These are phyloP conservation scores for Scolopax bukidnonensis DNA, from an alignment of 2,797 vertebrate genomes.

Conservation along the genomic window DNA sequence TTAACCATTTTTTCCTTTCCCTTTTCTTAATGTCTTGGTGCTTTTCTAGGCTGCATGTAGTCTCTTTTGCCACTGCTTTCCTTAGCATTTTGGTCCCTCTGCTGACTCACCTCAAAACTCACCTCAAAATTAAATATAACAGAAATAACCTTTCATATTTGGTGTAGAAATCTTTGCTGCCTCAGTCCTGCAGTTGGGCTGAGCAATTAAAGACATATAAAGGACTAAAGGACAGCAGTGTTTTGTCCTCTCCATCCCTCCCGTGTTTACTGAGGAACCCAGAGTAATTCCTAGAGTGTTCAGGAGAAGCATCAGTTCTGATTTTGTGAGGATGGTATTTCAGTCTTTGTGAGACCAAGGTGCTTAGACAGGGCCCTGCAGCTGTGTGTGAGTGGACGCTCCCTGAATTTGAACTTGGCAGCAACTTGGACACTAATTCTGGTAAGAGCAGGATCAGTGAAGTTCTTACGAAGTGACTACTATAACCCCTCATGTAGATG, in stretches of 20 bases:
- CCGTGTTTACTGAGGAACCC: neutral
- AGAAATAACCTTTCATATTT: neutral
- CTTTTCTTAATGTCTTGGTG: neutral
- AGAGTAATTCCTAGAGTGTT: neutral
- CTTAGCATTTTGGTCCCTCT: neutral
- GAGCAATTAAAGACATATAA: neutral
- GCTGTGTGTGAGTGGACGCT: fast-evolving
- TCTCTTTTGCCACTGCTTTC: neutral
- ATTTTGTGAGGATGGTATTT: neutral
- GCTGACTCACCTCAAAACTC: neutral
- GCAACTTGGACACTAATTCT: neutral
- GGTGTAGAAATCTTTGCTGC: neutral
- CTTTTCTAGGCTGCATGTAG: neutral
- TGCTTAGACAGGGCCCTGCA: neutral
- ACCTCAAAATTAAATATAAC: neutral
- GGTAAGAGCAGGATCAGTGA: neutral
- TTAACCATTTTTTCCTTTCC: neutral
- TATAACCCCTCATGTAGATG: neutral
- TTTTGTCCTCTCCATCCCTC: fast-evolving
- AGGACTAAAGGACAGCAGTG: neutral
- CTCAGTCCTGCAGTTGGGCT: neutral
- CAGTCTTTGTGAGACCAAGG: neutral
- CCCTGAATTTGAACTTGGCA: neutral
- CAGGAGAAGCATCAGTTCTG: neutral
- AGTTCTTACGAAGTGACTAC: neutral